Evolutionary conservation across 1,140 invertebrate genomes (phyloP).

Genomic region (Subanguina moxae): DNA sequence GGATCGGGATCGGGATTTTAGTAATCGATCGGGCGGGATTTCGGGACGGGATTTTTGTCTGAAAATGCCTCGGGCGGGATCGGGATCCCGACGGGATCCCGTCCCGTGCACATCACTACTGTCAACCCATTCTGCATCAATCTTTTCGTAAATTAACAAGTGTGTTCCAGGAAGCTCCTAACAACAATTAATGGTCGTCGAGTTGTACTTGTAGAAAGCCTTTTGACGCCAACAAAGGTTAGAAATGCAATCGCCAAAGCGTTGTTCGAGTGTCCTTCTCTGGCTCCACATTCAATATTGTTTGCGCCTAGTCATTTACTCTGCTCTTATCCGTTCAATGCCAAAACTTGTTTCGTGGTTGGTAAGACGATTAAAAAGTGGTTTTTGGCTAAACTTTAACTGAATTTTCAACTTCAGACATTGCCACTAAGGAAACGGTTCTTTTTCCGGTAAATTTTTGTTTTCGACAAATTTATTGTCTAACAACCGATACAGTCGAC

Average conservation of each 20-base stretch:
- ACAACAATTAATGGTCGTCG: slow-evolving; percentile 26
- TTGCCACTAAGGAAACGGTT: slow-evolving; percentile 34
- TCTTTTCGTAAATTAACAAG: background rate
- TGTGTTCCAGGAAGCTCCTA: slow-evolving; percentile 22
- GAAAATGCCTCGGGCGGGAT: too few relatives aligned
- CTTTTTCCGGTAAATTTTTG: slow-evolving; percentile 32
- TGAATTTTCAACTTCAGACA: background rate
- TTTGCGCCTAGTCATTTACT: slow-evolving; percentile 41
- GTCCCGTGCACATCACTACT: too few relatives aligned
- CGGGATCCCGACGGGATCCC: too few relatives aligned
- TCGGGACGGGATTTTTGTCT: too few relatives aligned
- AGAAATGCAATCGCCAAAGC: slow-evolving; percentile 30
- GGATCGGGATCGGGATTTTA: too few relatives aligned
- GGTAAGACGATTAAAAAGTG: too few relatives aligned
- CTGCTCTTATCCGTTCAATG: slow-evolving; percentile 43
- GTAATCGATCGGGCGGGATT: too few relatives aligned
- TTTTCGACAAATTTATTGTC: background rate
- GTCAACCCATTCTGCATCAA: background rate
- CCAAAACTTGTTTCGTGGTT: slow-evolving; percentile 34
- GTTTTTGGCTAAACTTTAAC: too few relatives aligned
- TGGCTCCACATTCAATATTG: slow-evolving; percentile 26
- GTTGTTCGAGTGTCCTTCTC: slow-evolving; percentile 28
- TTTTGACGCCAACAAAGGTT: slow-evolving; percentile 26
- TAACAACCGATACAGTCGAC: too few relatives aligned
- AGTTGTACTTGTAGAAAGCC: slow-evolving; percentile 37